Conservation (phyloP, 2,797 vertebrate genomes). For the Spea hammondii region DNA sequence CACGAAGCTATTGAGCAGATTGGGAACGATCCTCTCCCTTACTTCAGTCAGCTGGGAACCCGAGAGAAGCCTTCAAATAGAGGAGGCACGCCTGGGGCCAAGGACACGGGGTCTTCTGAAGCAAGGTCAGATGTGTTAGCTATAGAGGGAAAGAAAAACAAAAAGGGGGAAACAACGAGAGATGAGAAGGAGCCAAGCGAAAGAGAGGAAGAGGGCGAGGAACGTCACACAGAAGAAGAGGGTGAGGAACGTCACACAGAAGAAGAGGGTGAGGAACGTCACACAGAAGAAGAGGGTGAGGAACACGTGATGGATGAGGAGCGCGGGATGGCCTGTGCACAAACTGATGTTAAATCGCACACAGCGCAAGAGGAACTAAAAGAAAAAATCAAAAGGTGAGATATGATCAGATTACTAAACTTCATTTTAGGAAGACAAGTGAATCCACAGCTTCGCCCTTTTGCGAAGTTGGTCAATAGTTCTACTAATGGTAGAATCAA, state of each 20-base stretch:
- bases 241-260: too few relatives aligned
- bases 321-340: background rate
- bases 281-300: background rate
- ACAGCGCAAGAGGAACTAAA: constrained; percentile 35
- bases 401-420: too few relatives aligned
- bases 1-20: constrained; percentile 62
- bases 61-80: constrained; percentile 31
- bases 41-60: constrained; percentile 69
- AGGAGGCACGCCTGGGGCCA: background rate
- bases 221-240: too few relatives aligned
- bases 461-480: too few relatives aligned
- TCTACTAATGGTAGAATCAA: too few relatives aligned
- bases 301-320: background rate
- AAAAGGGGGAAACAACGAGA: too few relatives aligned
- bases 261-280: too few relatives aligned
- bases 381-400: constrained; percentile 59
- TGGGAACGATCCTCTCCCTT: constrained; percentile 69
- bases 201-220: too few relatives aligned
- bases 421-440: too few relatives aligned
- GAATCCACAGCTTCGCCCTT: too few relatives aligned
- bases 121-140: background rate
- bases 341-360: background rate
- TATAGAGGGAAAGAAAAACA: too few relatives aligned
- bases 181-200: too few relatives aligned
- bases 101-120: background rate